Conservation (phyloP, 2,888 invertebrate genomes). For the Scaeva pyrastri region DNA sequence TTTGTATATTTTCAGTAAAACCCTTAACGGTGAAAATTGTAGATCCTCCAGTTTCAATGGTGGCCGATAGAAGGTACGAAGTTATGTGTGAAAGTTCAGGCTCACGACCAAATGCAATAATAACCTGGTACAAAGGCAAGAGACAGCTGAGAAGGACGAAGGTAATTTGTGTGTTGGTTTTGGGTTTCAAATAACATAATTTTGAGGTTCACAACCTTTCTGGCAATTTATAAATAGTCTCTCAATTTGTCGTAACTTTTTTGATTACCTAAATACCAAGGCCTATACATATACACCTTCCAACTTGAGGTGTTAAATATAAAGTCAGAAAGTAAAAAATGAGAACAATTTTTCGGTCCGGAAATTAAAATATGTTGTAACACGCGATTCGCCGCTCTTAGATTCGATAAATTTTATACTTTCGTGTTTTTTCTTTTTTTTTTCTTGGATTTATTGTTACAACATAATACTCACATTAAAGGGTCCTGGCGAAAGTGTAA, state of each 20-base stretch:
- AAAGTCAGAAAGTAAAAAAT: background rate
- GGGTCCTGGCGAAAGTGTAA: background rate
- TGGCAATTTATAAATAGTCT: background rate
- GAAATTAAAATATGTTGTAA: constrained; percentile 20
- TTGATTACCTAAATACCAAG: background rate
- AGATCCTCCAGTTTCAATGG: constrained; percentile 88
- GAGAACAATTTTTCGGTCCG: constrained; percentile 7
- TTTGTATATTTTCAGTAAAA: constrained; percentile 86
- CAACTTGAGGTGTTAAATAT: constrained; percentile 19
- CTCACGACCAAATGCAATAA: constrained; percentile 92
- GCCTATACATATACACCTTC: background rate
- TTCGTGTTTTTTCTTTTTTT: constrained; percentile 12
- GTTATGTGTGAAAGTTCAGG: constrained; percentile 93
- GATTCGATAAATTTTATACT: constrained; percentile 13
- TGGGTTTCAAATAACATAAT: background rate
- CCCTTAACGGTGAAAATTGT: constrained; percentile 92
- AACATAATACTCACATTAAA: constrained; percentile 11
- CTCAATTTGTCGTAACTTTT: background rate
- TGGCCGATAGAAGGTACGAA: constrained; percentile 93
- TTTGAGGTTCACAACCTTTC: background rate
- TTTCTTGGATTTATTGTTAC: background rate
- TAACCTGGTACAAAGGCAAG: constrained; percentile 96
- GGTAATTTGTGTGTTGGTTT: constrained; percentile 84
- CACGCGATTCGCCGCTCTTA: constrained; percentile 24
- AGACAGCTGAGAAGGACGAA: constrained; percentile 91